Conservation (phyloP, 2,113 vertebrate genomes). For the Cyprinus carpio region DNA sequence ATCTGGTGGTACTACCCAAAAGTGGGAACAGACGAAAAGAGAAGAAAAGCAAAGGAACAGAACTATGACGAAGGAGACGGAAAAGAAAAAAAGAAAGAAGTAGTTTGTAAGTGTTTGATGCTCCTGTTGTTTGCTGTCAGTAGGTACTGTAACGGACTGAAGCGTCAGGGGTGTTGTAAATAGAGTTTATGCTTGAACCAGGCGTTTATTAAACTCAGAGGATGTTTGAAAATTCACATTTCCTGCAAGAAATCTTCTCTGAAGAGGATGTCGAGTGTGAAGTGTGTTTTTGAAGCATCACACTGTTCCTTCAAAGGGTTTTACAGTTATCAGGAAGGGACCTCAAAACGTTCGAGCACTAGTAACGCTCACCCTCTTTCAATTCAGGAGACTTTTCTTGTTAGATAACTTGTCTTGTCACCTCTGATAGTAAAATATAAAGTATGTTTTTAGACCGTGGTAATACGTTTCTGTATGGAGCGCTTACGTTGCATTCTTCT, state of each 20-base stretch:
- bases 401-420: neutral
- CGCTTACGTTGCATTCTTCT: neutral
- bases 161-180: neutral
- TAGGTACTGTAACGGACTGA: neutral
- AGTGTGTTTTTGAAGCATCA: slow-evolving; percentile 3
- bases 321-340: too few species aligned
- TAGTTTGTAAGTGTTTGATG: slow-evolving; percentile 77
- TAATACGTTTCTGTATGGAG: neutral
- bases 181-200: neutral
- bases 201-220: neutral
- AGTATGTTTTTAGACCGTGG: too few species aligned
- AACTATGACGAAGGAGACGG: slow-evolving; percentile 74
- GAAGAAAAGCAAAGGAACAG: slow-evolving; percentile 80
- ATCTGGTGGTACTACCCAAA: slow-evolving; percentile 69
- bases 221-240: neutral
- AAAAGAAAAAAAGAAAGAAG: too few species aligned
- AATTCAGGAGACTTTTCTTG: too few species aligned
- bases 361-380: too few species aligned
- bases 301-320: neutral
- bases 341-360: too few species aligned
- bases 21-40: slow-evolving; percentile 76
- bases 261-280: slow-evolving; percentile 35
- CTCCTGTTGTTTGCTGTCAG: neutral
- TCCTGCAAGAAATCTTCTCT: neutral
- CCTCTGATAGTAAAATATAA: neutral